phyloP scores from a whole-genome alignment of 1,140 invertebrate species.

The Alviniconcha marisindica region DNA sequence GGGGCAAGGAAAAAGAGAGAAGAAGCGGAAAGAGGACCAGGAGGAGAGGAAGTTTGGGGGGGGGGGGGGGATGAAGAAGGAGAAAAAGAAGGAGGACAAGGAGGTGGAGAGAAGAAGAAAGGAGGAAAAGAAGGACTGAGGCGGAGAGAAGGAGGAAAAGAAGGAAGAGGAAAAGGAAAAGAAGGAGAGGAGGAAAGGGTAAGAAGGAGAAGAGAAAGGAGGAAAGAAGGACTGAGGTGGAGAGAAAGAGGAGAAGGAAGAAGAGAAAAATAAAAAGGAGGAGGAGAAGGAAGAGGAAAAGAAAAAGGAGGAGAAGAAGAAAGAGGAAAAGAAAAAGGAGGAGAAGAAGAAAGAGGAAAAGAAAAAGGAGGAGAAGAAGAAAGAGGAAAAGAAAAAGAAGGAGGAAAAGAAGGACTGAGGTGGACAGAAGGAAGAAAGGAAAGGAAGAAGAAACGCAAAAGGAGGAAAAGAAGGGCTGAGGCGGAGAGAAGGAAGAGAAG shows the following conservation, averaged over 20 bases:
- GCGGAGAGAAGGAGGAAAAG: too few relatives aligned
- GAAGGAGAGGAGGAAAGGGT: too few relatives aligned
- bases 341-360: neutral
- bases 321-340: neutral
- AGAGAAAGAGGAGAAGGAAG: neutral
- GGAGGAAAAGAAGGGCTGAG: neutral
- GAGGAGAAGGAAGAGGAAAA: neutral
- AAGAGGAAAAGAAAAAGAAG: neutral
- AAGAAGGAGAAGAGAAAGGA: too few relatives aligned
- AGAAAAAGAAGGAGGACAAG: too few relatives aligned
- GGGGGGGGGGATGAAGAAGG: too few relatives aligned
- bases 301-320: neutral
- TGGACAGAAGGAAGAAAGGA: neutral
- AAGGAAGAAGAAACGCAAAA: neutral
- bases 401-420: neutral
- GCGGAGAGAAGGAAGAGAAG: neutral
- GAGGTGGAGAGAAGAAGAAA: too few relatives aligned
- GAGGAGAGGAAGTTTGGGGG: neutral
- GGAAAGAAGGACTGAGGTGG: neutral
- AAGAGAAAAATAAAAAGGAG: neutral
- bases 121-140: too few relatives aligned
- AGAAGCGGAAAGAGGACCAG: neutral
- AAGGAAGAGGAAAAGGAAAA: too few relatives aligned
- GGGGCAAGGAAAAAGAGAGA: neutral
- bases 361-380: neutral